Percentiles rank a stretch among this genome's conserved stretches.
Conservation (phyloP, 1,140 invertebrate genomes). For the Pinna nobilis region DNA sequence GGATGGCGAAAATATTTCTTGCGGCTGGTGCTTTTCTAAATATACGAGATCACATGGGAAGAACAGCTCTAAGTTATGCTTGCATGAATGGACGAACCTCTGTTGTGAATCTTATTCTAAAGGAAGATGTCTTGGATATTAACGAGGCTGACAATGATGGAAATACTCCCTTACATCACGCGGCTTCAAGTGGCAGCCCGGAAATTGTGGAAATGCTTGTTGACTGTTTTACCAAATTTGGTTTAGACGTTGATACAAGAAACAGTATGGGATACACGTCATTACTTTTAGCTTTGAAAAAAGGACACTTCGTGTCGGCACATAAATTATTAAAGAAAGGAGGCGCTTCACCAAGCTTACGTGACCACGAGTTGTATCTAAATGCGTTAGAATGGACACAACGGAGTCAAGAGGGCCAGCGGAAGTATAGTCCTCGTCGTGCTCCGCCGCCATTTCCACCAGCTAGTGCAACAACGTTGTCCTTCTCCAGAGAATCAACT, state of each 20-base stretch:
- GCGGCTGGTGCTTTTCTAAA: constrained; percentile 60
- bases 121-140: constrained; percentile 65
- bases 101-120: constrained; percentile 59
- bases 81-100: constrained; percentile 62
- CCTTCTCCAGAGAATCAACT: constrained; percentile 60
- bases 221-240: constrained; percentile 59
- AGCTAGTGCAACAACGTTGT: constrained; percentile 37
- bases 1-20: constrained; percentile 67
- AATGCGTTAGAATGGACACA: constrained; percentile 67
- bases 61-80: constrained; percentile 67
- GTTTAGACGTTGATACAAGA: constrained; percentile 63
- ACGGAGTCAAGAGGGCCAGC: constrained; percentile 38
- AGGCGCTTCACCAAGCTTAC: constrained; percentile 58
- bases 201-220: constrained; percentile 56
- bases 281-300: constrained; percentile 66
- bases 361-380: constrained; percentile 64
- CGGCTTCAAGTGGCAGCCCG: constrained; percentile 63
- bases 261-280: constrained; percentile 71
- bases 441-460: constrained; percentile 20
- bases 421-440: constrained; percentile 28
- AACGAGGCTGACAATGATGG: constrained; percentile 71
- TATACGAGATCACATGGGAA: constrained; percentile 58
- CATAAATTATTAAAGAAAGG: constrained; percentile 60
- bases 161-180: constrained; percentile 68
- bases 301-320: constrained; percentile 67